Base-by-base conservation (phyloP, 2,113 vertebrate species). In the Tachysurus vachellii region DNA sequence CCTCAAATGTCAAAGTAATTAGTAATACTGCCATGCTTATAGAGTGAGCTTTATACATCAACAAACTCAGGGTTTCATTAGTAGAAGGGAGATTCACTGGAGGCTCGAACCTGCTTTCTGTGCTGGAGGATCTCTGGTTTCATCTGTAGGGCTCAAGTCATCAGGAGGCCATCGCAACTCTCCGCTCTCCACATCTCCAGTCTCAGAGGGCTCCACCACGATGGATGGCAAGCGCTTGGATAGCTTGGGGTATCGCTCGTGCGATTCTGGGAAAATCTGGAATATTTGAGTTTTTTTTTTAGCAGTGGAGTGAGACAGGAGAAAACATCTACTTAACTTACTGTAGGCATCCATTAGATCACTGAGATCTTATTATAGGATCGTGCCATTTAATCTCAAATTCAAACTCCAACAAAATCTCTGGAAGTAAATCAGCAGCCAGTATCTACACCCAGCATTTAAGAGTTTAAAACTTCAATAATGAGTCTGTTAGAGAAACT, bases 141-240 rank as follows among this genome's bases (percentile, higher is more conserved):
- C 94, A 42, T 96, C 95, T 0, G 91, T 88, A 28, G 94, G 93
- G 83, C 94, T 95, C 89, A 96, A 85, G 88, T 96, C 95, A 75
- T 96, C 96, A 0, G 96, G 96, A 28, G 96, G 96, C 96, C 96
- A 96, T 84, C 96, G 95, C 61, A 96, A 93, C 92, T 96, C 96
- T 28, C 96, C 96, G 0, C 96, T 96, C 91, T 96, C 96, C 77
- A 96, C 96, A n/a, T 96, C 95, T 5, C 95, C 96, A 0, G 93
- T 93, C 91, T 96, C 96, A 0, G 94, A 95, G 0, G 96, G 96
- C 87, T 96, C 96, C 84, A 96, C 96, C 86, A 96, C 96, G 0
- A 96, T 96, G 0, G 96, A 96, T 0, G 96, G 96, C 89, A 96
- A 89, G 6, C 96, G 93, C 87, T 96, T 96, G 85, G 96, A 94